phyloP scores from a whole-genome alignment of 2,888 invertebrate species.

The Acrocera orbiculus region DNA sequence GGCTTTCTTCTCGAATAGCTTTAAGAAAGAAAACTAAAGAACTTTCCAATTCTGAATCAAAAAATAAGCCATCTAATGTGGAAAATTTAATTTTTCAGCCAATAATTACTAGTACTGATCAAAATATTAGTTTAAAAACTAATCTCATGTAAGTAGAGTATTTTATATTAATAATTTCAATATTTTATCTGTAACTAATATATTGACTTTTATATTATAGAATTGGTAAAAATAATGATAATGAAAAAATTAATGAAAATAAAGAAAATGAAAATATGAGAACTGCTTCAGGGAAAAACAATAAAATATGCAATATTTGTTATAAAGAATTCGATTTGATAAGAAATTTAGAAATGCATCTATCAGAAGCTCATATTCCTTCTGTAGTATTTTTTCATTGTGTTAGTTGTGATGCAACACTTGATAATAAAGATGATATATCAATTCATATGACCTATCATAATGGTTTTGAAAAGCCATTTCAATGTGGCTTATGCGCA shows the following conservation, averaged over 20 bases:
- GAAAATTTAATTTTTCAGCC: too few species aligned
- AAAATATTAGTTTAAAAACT: too few species aligned
- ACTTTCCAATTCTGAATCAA: too few species aligned
- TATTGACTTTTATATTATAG: too few species aligned
- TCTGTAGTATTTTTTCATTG: conserved; percentile 28
- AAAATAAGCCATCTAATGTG: too few species aligned
- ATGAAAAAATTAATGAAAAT: neutral
- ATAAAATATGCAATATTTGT: conserved; percentile 20
- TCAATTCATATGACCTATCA: conserved; percentile 33
- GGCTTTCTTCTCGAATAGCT: too few species aligned
- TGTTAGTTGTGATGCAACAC: conserved; percentile 34
- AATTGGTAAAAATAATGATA: neutral
- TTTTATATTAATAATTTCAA: too few species aligned
- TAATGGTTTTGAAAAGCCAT: conserved; percentile 26
- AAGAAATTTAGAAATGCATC: conserved; percentile 14
- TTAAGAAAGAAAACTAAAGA: too few species aligned
- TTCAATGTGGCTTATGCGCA: conserved; percentile 32
- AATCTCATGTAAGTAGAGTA: too few species aligned
- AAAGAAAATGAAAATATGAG: neutral
- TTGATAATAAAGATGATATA: conserved; percentile 25
- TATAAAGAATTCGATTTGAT: conserved; percentile 16
- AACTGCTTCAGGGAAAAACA: neutral
- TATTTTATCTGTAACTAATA: too few species aligned
- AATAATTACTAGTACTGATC: too few species aligned
- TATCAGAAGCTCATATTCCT: conserved; percentile 19